These are phyloP conservation scores for Saimiri boliviensis DNA, from an alignment of 2,113 vertebrate genomes.

Conservation along the genomic window DNA sequence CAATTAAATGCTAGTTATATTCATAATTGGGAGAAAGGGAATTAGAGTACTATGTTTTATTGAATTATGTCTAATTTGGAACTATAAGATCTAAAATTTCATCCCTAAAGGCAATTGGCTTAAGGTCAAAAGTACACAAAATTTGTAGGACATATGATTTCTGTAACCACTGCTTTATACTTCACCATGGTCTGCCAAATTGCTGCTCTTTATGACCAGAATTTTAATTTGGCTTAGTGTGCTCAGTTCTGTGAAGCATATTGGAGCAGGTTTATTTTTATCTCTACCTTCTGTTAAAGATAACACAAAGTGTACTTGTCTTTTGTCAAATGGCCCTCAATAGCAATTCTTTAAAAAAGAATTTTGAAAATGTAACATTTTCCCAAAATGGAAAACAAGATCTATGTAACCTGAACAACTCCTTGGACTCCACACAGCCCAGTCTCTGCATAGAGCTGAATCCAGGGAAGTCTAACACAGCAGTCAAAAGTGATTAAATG, in stretches of 20 bases:
- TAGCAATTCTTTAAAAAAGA: not conserved
- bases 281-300: not conserved
- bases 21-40: not conserved
- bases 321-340: not conserved
- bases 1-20: not conserved
- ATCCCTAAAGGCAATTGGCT: not conserved
- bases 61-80: not conserved
- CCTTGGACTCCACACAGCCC: not conserved
- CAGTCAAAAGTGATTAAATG: not conserved
- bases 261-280: not conserved
- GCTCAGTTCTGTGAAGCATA: not conserved
- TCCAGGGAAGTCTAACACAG: too few species aligned
- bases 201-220: not conserved
- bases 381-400: not conserved
- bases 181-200: not conserved
- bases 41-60: not conserved
- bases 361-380: not conserved
- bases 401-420: not conserved
- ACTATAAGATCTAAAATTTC: not conserved
- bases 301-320: not conserved
- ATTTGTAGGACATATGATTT: not conserved
- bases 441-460: not conserved
- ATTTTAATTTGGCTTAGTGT: not conserved
- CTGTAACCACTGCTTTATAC: not conserved
- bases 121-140: not conserved